These are phyloP conservation scores for Allobates femoralis DNA, from an alignment of 2,797 vertebrate species.

Conservation along the genomic window DNA sequence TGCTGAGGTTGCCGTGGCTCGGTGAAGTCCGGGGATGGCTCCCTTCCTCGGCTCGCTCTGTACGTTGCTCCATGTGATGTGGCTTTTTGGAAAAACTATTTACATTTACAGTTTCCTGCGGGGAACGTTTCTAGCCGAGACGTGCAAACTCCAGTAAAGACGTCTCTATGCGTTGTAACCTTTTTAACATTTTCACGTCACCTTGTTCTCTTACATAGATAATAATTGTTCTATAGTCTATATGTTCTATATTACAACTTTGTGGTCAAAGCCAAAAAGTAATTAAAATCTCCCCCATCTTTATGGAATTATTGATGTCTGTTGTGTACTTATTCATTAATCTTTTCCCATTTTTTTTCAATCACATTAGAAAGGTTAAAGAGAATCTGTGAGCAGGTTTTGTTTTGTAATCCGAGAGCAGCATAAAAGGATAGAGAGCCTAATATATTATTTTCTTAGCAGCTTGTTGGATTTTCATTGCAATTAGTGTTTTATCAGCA, in stretches of 20 bases:
- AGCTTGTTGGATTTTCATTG: too few relatives aligned
- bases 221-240: background rate
- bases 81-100: constrained; percentile 20
- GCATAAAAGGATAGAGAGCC: too few relatives aligned
- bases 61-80: constrained; percentile 12
- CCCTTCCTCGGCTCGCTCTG: constrained; percentile 6
- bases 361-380: too few relatives aligned
- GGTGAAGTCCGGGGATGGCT: background rate
- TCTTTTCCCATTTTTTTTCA: too few relatives aligned
- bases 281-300: background rate
- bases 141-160: background rate
- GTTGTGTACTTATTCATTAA: too few relatives aligned
- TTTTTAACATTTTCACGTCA: background rate
- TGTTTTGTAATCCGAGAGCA: too few relatives aligned
- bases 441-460: too few relatives aligned
- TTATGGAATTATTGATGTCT: background rate
- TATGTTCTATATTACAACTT: background rate
- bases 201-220: background rate
- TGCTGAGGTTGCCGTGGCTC: constrained; percentile 40
- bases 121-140: background rate
- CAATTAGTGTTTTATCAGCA: too few relatives aligned
- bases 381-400: too few relatives aligned
- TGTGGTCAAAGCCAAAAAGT: background rate
- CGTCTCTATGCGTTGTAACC: background rate
- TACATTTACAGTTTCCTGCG: constrained; percentile 11